Evolutionary conservation across 2,888 invertebrate genomes (phyloP).

Genomic region (Oscheius onirici): DNA sequence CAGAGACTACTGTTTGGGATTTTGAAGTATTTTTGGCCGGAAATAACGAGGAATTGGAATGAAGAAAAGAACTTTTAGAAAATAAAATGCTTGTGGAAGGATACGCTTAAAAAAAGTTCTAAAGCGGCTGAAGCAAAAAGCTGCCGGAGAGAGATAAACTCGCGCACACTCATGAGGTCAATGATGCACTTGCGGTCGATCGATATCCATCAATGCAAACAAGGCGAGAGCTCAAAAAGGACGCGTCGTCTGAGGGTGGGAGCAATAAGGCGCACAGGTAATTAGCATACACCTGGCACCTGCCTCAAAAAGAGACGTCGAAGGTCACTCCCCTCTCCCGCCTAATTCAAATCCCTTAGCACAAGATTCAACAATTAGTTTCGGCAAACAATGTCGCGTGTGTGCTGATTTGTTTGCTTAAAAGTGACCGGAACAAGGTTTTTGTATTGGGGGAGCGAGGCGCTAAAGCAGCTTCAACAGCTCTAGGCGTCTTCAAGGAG

Average conservation of each 20-base stretch:
- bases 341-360: neutral
- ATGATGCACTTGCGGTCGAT: constrained; percentile 25
- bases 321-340: neutral
- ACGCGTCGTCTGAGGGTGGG: neutral
- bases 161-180: constrained; percentile 10
- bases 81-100: neutral
- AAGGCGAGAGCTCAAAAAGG: constrained; percentile 10
- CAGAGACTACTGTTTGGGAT: neutral
- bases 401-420: constrained; percentile 8
- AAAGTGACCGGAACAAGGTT: constrained; percentile 24
- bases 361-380: neutral
- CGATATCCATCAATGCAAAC: constrained; percentile 32
- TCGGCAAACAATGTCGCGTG: constrained; percentile 18
- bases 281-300: constrained; percentile 24
- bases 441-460: neutral
- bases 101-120: too few relatives aligned
- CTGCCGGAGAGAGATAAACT: neutral
- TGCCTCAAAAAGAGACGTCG: neutral
- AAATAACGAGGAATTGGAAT: neutral
- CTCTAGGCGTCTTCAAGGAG: too few relatives aligned
- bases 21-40: too few relatives aligned
- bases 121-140: neutral
- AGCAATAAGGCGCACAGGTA: constrained; percentile 2
- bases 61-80: neutral
- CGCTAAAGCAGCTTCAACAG: too few relatives aligned